These are phyloP conservation scores for Microctenopoma steveboyesi DNA, from an alignment of 2,797 vertebrate species.

Conservation along the genomic window DNA sequence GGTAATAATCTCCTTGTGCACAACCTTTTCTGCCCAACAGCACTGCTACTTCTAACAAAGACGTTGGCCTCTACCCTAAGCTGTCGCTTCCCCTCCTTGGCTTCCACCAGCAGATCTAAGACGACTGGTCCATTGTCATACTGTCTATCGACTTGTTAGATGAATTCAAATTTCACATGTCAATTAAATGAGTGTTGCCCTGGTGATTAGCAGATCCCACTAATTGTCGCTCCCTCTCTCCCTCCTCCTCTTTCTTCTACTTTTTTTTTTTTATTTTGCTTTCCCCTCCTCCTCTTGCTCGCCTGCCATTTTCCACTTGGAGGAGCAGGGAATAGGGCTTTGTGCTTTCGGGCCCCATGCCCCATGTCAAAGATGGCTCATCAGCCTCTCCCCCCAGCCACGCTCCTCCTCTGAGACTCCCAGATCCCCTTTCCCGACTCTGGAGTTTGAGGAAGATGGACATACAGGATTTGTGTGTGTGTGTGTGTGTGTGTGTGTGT, in stretches of 20 bases:
- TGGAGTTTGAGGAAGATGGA: slow-evolving; percentile 27
- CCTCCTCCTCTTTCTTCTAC: slow-evolving; percentile 63
- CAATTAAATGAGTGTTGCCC: slow-evolving; percentile 86
- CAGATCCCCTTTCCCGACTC: slow-evolving; percentile 53
- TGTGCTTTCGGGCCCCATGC: slow-evolving; percentile 78
- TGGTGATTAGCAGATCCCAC: slow-evolving; percentile 85
- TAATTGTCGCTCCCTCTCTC: slow-evolving; percentile 80
- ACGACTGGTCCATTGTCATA: slow-evolving; percentile 71
- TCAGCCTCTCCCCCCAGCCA: slow-evolving; percentile 63
- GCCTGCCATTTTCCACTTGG: slow-evolving; percentile 87
- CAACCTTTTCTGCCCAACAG: slow-evolving; percentile 60
- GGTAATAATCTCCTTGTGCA: slow-evolving; percentile 72
- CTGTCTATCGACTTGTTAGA: slow-evolving; percentile 81
- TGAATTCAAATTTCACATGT: slow-evolving; percentile 86
- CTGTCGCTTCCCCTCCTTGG: slow-evolving; percentile 69
- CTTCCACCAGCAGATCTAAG: slow-evolving; percentile 61
- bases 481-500: neutral
- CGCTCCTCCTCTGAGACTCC: slow-evolving; percentile 61
- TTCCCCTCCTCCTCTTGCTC: slow-evolving; percentile 69
- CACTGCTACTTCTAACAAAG: slow-evolving; percentile 72
- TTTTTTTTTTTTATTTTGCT: slow-evolving; percentile 50
- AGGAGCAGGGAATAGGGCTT: slow-evolving; percentile 84
- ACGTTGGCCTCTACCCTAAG: slow-evolving; percentile 69
- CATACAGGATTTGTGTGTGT: neutral
- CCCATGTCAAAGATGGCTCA: slow-evolving; percentile 80